Base-by-base conservation (phyloP, 2,888 invertebrate species). In the Archaeoteleia sp. region DNA sequence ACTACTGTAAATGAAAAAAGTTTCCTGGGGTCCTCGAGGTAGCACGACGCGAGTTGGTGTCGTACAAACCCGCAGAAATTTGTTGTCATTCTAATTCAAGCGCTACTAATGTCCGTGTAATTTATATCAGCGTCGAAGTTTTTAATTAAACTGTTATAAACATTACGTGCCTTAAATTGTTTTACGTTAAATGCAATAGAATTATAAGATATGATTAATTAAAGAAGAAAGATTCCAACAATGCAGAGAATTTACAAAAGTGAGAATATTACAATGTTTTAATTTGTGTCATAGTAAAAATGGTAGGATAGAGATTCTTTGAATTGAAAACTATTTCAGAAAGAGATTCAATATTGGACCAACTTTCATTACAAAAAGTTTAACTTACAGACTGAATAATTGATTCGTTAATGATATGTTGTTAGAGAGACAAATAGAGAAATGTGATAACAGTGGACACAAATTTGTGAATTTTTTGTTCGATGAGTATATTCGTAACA, bases 1-100 rank as follows among this genome's bases (percentile, higher is more conserved):
- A 60, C 54, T 53, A 51, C 51, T 57, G 61, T 57, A 62, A 66
- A 66, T 66, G 69, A 69, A 69, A 69, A 69, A 69, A 69, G 61
- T 65, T 65, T 42, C 29, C 20, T 34, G 27, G 35, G 48, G 43
- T 46, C 45, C 39, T 30, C n/a, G 49, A 12, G 39, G 37, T 32
- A 45, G 42, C 42, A 40, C 10, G 51, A 57, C 15, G 32, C 34
- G 48, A 58, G 48, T 58, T 34, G 48, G 39, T 34, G 40, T 45
- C 45, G 42, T 54, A 40, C 46, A 42, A 48, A 58, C 40, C 58
- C 42, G 53, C 54, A 54, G 49, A 53, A 66, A 66, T 43, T 54
- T 43, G 60, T 37, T 35, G 37, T 29, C 37, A 20, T 37, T 37
- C 17, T 29, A 37, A n/a, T 12, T 32, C 46, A 13, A 12, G 32